Conservation (phyloP, 2,113 vertebrate species). For the Echinops telfairi region DNA sequence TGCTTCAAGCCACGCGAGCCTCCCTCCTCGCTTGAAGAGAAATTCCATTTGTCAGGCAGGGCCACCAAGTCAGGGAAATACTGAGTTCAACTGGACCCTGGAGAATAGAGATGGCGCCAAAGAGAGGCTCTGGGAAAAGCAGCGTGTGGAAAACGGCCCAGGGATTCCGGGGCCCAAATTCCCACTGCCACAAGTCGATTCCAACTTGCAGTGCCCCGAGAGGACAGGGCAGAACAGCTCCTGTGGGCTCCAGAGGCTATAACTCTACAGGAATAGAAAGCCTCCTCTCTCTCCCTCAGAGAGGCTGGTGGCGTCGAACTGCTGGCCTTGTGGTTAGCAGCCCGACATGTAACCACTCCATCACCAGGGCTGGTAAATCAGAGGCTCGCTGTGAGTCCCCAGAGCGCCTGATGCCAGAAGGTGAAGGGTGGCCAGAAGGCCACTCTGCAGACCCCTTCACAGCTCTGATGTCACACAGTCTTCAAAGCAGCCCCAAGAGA, state of each 20-base stretch:
- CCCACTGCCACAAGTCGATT: too few species aligned
- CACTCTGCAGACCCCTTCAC: neutral
- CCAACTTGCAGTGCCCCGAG: too few species aligned
- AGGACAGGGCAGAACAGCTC: too few species aligned
- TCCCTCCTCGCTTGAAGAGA: neutral
- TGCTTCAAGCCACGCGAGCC: neutral
- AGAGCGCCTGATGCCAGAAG: slow-evolving; percentile 39
- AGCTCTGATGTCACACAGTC: slow-evolving; percentile 13
- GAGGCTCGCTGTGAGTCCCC: slow-evolving; percentile 43
- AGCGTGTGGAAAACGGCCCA: neutral
- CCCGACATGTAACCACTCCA: too few species aligned
- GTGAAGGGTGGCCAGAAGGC: slow-evolving; percentile 39
- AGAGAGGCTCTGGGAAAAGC: neutral
- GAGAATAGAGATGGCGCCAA: slow-evolving; percentile 6
- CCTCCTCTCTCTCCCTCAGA: too few species aligned
- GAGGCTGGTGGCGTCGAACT: too few species aligned
- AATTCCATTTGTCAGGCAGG: slow-evolving; percentile 41
- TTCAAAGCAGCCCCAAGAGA: slow-evolving; percentile 35
- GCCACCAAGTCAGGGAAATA: slow-evolving; percentile 48
- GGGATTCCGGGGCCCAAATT: too few species aligned
- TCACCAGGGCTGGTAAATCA: neutral
- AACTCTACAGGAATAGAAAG: too few species aligned
- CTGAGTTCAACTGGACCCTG: neutral
- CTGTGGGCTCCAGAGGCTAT: too few species aligned
- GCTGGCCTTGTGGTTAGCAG: too few species aligned